Conservation (phyloP, 2,113 vertebrate genomes). For the Nannobrachium achirus region DNA sequence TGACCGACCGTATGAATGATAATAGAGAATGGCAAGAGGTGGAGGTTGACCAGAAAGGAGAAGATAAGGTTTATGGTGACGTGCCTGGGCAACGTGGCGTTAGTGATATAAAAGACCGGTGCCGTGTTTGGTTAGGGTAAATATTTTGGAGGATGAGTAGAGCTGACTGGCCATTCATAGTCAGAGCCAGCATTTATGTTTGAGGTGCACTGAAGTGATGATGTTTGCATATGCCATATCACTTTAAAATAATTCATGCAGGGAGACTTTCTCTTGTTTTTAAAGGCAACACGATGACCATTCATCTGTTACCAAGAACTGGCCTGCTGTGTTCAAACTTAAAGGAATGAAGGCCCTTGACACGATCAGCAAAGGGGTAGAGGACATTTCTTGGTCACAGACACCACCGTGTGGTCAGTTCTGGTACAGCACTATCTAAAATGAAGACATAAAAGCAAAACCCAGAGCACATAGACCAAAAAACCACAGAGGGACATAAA, state of each 20-base stretch:
- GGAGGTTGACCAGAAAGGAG: slow-evolving; percentile 40
- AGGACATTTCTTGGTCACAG: slow-evolving; percentile 31
- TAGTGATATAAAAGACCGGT: slow-evolving; percentile 44
- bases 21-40: slow-evolving; percentile 43
- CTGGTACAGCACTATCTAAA: slow-evolving; percentile 9
- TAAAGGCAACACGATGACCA: too few species aligned
- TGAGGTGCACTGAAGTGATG: slow-evolving; percentile 1
- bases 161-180: slow-evolving; percentile 10
- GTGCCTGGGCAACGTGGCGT: slow-evolving; percentile 67
- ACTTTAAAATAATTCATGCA: too few species aligned
- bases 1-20: background rate
- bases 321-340: slow-evolving; percentile 16
- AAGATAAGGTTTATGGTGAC: slow-evolving; percentile 71
- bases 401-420: slow-evolving; percentile 56
- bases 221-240: background rate
- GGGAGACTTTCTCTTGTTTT: too few species aligned
- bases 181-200: slow-evolving; percentile 27
- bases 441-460: too few species aligned
- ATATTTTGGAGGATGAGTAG: slow-evolving; percentile 59
- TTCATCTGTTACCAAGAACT: slow-evolving; percentile 23
- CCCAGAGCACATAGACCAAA: too few species aligned
- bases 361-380: background rate
- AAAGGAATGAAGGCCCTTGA: background rate
- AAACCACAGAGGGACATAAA: too few species aligned
- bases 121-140: slow-evolving; percentile 67